Percentiles rank a stretch among this genome's conserved stretches.
phyloP scores from a whole-genome alignment of 2,113 vertebrate genomes.

The Calypte anna region DNA sequence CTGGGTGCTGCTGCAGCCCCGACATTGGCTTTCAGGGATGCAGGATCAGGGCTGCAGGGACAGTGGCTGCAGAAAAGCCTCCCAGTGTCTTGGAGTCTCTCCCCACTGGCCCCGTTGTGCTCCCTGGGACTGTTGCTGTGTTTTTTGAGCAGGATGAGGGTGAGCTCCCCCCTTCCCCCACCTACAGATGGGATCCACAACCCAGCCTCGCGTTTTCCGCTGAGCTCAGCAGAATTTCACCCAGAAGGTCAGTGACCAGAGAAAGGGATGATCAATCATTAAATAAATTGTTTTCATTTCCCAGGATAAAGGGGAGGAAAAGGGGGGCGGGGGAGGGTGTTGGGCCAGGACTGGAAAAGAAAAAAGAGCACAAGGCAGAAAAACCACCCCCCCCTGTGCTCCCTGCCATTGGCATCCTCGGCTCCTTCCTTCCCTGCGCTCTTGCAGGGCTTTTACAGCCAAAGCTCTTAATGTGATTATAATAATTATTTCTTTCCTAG shows the following conservation, averaged over 20 bases:
- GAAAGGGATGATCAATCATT: slow-evolving; percentile 70
- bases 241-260: slow-evolving; percentile 79
- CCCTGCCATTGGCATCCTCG: not conserved
- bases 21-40: not conserved
- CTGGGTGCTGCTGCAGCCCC: not conserved
- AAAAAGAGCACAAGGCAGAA: not conserved
- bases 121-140: slow-evolving; percentile 64
- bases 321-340: not conserved
- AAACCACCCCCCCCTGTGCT: not conserved
- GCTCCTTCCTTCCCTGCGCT: not conserved
- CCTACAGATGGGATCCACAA: slow-evolving; percentile 72
- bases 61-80: not conserved
- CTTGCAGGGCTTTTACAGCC: slow-evolving; percentile 71
- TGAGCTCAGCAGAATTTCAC: slow-evolving; percentile 80
- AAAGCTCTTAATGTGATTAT: slow-evolving; percentile 77
- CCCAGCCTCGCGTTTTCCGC: slow-evolving; percentile 71
- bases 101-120: not conserved
- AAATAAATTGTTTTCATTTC: slow-evolving; percentile 74
- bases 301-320: slow-evolving; percentile 67
- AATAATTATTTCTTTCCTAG: slow-evolving; percentile 78
- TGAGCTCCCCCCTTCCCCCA: slow-evolving; percentile 50
- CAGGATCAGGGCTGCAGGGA: fast-evolving
- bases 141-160: slow-evolving; percentile 67
- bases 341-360: slow-evolving; percentile 39
- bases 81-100: not conserved